Conservation (phyloP, 2,888 invertebrate genomes). For the Diarsia dahlii region DNA sequence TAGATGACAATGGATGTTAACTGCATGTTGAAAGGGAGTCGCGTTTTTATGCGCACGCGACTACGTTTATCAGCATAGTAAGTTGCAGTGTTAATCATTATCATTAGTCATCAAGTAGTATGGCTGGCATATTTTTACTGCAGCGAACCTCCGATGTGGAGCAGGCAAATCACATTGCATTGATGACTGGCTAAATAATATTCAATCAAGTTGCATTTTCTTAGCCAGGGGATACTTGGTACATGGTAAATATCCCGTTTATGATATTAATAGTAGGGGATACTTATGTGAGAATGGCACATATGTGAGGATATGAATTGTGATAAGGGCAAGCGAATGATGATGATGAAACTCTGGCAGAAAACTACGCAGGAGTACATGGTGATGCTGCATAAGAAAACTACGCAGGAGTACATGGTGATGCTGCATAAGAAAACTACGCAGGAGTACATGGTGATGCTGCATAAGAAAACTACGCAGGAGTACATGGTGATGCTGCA, state of each 20-base stretch:
- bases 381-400: too few species aligned
- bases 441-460: not conserved
- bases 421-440: too few species aligned
- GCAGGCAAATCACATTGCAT: not conserved
- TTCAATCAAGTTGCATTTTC: not conserved
- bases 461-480: constrained; percentile 1
- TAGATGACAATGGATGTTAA: constrained; percentile 51
- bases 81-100: not conserved
- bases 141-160: not conserved
- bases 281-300: too few species aligned
- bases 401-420: too few species aligned
- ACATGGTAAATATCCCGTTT: too few species aligned
- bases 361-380: too few species aligned
- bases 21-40: constrained; percentile 19
- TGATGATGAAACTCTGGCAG: too few species aligned
- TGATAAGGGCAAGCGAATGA: too few species aligned
- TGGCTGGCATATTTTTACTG: not conserved
- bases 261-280: too few species aligned
- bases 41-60: constrained; percentile 31
- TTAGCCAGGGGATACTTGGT: not conserved
- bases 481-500: not conserved
- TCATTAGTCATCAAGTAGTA: not conserved
- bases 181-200: not conserved
- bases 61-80: not conserved
- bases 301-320: too few species aligned